Evolutionary conservation across 2,113 vertebrate species (phyloP).

Genomic region (Hiodon tergisus): DNA sequence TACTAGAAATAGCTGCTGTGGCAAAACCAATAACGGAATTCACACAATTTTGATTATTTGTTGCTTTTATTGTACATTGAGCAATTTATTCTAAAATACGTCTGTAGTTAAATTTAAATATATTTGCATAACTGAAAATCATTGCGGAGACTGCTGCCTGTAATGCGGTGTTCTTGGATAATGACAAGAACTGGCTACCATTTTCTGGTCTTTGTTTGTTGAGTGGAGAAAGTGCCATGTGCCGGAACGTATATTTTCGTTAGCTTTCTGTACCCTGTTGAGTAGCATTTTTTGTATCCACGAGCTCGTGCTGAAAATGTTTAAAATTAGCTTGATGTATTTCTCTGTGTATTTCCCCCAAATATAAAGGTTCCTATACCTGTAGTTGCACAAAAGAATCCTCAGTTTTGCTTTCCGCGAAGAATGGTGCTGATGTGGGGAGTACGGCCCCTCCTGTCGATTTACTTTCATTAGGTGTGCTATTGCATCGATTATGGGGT

Average conservation of each 20-base stretch:
- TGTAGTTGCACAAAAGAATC: neutral
- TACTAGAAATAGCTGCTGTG: neutral
- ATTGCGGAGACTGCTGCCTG: neutral
- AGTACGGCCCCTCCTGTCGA: neutral
- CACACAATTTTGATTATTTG: neutral
- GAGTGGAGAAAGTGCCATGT: neutral
- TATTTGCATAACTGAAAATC: neutral
- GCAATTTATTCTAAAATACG: neutral
- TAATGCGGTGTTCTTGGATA: neutral
- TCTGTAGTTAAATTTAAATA: neutral
- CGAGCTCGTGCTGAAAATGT: neutral
- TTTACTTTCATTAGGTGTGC: too few relatives aligned
- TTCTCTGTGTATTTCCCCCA: neutral
- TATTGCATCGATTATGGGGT: too few relatives aligned
- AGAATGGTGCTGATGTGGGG: constrained; percentile 38
- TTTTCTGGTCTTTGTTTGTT: constrained; percentile 4
- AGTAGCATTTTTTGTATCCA: too few relatives aligned
- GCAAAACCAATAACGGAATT: neutral
- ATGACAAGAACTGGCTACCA: neutral
- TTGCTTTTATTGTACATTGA: neutral
- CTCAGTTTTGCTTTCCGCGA: constrained; percentile 4
- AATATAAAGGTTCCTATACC: neutral
- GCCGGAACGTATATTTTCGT: neutral
- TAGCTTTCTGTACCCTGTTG: neutral
- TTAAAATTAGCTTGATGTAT: neutral